These are phyloP conservation scores for Tetragonula carbonaria DNA, from an alignment of 2,888 invertebrate genomes.

Conservation along the genomic window DNA sequence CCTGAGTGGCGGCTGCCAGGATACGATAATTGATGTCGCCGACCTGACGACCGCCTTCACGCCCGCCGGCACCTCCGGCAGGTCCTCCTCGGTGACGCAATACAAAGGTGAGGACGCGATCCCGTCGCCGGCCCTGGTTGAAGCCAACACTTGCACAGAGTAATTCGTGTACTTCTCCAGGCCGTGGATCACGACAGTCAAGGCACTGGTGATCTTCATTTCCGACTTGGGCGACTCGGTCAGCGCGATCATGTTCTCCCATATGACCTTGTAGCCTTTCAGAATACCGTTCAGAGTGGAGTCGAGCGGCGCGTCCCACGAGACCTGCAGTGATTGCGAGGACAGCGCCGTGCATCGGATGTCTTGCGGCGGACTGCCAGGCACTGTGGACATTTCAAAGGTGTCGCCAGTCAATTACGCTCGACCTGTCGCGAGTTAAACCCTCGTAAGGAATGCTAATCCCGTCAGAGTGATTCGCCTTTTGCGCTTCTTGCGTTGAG, in stretches of 20 bases:
- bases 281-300: slow-evolving; percentile 94
- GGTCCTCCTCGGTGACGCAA: slow-evolving; percentile 96
- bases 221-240: slow-evolving; percentile 81
- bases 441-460: neutral
- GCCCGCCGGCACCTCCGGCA: slow-evolving; percentile 94
- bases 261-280: slow-evolving; percentile 92
- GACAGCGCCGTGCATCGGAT: slow-evolving; percentile 92
- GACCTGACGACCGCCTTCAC: slow-evolving; percentile 96
- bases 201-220: slow-evolving; percentile 88
- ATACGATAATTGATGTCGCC: slow-evolving; percentile 92
- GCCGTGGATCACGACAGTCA: slow-evolving; percentile 90
- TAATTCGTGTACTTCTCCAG: slow-evolving; percentile 95
- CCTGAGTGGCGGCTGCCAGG: slow-evolving; percentile 94
- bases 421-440: neutral
- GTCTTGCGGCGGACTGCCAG: slow-evolving; percentile 93
- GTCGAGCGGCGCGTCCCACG: slow-evolving; percentile 93
- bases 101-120: slow-evolving; percentile 92
- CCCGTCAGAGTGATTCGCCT: neutral
- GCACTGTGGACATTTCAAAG: slow-evolving; percentile 86
- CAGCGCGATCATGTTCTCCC: slow-evolving; percentile 81
- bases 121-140: slow-evolving; percentile 95
- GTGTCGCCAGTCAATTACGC: slow-evolving; percentile 37
- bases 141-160: slow-evolving; percentile 95
- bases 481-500: neutral
- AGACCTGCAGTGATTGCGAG: slow-evolving; percentile 93